These are phyloP conservation scores for Rhea americana DNA, from an alignment of 2,113 vertebrate species.

Conservation along the genomic window DNA sequence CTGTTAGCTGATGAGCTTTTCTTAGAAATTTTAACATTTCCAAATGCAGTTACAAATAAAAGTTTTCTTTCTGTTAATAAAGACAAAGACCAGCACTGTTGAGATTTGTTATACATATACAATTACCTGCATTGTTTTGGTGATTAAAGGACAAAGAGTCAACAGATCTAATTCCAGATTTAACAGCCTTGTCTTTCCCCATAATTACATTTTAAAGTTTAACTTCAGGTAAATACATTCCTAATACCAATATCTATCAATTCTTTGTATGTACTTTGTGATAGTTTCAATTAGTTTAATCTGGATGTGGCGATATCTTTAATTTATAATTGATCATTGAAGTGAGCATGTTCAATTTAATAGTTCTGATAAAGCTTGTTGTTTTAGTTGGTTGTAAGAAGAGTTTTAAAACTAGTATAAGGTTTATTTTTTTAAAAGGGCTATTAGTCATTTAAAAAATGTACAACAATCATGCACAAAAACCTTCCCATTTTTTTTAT, in stretches of 20 bases:
- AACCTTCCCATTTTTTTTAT: not conserved
- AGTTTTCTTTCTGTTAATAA: not conserved
- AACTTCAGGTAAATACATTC: not conserved
- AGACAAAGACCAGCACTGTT: not conserved
- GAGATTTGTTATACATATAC: slow-evolving; percentile 1
- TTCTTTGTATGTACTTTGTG: not conserved
- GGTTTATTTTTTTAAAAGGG: not conserved
- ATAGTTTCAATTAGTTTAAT: not conserved
- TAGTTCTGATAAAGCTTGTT: not conserved
- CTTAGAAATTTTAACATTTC: not conserved
- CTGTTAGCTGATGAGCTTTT: not conserved
- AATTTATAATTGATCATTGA: not conserved
- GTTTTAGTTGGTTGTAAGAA: not conserved
- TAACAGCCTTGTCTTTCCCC: not conserved
- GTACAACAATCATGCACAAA: not conserved
- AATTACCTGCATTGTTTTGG: slow-evolving; percentile 42
- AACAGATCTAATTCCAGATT: slow-evolving; percentile 41
- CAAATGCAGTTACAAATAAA: slow-evolving; percentile 19
- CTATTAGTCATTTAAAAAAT: not conserved
- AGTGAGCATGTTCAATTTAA: not conserved
- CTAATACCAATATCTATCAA: not conserved
- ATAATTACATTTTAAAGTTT: slow-evolving; percentile 26
- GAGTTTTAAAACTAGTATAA: not conserved
- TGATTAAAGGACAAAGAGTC: slow-evolving; percentile 24
- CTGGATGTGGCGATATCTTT: not conserved